phyloP scores from a whole-genome alignment of 2,797 vertebrate genomes.

The Choloepus didactylus region DNA sequence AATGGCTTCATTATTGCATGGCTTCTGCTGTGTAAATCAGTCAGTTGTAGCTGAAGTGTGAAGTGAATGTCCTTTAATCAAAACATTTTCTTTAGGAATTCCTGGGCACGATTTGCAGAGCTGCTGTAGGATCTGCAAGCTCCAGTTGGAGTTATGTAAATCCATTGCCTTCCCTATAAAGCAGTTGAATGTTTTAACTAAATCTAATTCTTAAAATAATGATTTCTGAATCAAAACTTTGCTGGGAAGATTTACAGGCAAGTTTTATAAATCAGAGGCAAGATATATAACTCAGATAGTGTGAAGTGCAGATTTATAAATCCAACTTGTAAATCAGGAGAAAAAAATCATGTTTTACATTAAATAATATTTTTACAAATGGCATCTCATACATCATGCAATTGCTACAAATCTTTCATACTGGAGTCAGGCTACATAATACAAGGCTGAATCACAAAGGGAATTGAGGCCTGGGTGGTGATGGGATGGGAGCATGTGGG shows the following conservation, averaged over 20 bases:
- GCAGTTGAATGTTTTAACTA: slow-evolving; percentile 90
- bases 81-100: slow-evolving; percentile 86
- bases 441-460: slow-evolving; percentile 81
- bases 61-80: slow-evolving; percentile 87
- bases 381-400: slow-evolving; percentile 89
- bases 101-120: slow-evolving; percentile 85
- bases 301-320: slow-evolving; percentile 92
- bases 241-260: slow-evolving; percentile 90
- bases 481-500: neutral
- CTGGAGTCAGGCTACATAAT: slow-evolving; percentile 87
- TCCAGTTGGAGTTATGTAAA: slow-evolving; percentile 86
- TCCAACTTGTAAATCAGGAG: slow-evolving; percentile 91
- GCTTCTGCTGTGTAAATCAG: slow-evolving; percentile 84
- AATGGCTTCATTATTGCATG: slow-evolving; percentile 82
- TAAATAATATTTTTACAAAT: slow-evolving; percentile 92
- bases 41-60: slow-evolving; percentile 85
- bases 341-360: slow-evolving; percentile 91
- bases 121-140: slow-evolving; percentile 85
- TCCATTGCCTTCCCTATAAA: slow-evolving; percentile 87
- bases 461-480: slow-evolving; percentile 72
- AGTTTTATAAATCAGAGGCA: slow-evolving; percentile 92
- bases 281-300: slow-evolving; percentile 90
- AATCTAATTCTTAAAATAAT: slow-evolving; percentile 91
- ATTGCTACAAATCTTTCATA: slow-evolving; percentile 89
- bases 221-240: slow-evolving; percentile 93